Evolutionary conservation across 1,140 invertebrate genomes (phyloP), one percentile per base, ranked within the genome.

Genomic region (Drosophila nannoptera): DNA sequence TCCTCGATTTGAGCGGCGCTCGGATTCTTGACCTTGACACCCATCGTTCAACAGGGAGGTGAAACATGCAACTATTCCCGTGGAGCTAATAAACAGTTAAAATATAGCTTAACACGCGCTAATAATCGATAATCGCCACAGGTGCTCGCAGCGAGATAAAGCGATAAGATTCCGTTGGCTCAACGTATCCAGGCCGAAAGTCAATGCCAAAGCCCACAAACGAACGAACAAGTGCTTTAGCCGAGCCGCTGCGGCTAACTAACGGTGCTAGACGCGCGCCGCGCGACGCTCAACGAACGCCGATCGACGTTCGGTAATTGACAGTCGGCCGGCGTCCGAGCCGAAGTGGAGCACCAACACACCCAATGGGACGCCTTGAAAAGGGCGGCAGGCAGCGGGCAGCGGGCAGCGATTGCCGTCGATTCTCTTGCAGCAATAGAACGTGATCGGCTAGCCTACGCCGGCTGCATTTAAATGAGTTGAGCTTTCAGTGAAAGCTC

Each of bases 1-100:
- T 92, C 91, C 38, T 78, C 71, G 60, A 92, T 90, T 52, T 90
- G 88, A 49, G 89, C 76, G 4, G 70, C 32, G 8, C 87, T 90
- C n/a, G 90, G 87, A 78, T 71, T 70, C 58, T 70, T 74, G 16
- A 74, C 74, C 69, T 86, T 88, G 40, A 75, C 58, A 35, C 71
- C 73, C 81, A 86, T 86, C 58, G 11, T 58, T 66, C 22, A 65
- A 22, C 66, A 77, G 63, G 52, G 4, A 16, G 33, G 33, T 46
- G 29, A 63, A 40, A 52, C 55, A 22, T 60, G 52, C 9, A 5
- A 31, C 22, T 22, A 3, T 22, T 2, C 22, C 22, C 1, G 22
- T 22, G 14, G 14, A 48, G 56, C 42, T 73, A 56, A 64, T 63
- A 59, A 54, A 68, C 56, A 65, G 66, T 65, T 22, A 22, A 56